Evolutionary conservation across 2,797 vertebrate genomes (phyloP).

Genomic region (Anguilla anguilla): DNA sequence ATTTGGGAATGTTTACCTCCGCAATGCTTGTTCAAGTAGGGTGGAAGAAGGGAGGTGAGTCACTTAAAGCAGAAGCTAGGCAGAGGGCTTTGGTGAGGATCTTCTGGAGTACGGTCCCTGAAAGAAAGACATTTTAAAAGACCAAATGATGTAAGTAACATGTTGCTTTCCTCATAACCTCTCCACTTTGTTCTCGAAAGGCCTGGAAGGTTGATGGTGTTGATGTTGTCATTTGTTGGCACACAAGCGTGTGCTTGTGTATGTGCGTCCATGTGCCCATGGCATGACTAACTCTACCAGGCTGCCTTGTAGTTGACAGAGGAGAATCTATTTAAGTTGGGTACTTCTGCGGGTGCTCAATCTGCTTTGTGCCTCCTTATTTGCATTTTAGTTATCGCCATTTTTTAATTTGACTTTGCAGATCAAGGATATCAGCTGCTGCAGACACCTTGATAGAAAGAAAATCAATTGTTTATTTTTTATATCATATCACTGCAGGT

Average conservation of each 20-base stretch:
- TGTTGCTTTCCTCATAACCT: not conserved
- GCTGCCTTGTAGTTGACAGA: not conserved
- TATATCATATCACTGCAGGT: not conserved
- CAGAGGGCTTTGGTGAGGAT: conserved; percentile 3
- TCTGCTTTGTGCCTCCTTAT: not conserved
- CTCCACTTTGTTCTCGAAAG: not conserved
- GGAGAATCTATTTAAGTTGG: not conserved
- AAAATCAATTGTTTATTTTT: not conserved
- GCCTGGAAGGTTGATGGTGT: not conserved
- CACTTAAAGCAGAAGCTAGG: conserved; percentile 1
- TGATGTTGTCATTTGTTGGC: not conserved
- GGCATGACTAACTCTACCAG: not conserved
- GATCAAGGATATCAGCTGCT: not conserved
- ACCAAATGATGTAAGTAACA: conserved; percentile 13
- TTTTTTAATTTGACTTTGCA: not conserved
- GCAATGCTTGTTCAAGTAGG: conserved; percentile 21
- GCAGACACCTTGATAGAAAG: not conserved
- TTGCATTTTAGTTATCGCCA: not conserved
- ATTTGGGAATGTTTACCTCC: conserved; percentile 23
- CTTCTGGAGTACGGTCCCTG: conserved; percentile 11
- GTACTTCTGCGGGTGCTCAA: not conserved
- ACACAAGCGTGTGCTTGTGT: not conserved
- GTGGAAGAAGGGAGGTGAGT: conserved; percentile 22
- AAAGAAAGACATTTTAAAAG: not conserved
- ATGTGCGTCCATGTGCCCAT: not conserved